These are phyloP conservation scores for Paracanthobrama guichenoti DNA, from an alignment of 2,113 vertebrate genomes.

Conservation along the genomic window DNA sequence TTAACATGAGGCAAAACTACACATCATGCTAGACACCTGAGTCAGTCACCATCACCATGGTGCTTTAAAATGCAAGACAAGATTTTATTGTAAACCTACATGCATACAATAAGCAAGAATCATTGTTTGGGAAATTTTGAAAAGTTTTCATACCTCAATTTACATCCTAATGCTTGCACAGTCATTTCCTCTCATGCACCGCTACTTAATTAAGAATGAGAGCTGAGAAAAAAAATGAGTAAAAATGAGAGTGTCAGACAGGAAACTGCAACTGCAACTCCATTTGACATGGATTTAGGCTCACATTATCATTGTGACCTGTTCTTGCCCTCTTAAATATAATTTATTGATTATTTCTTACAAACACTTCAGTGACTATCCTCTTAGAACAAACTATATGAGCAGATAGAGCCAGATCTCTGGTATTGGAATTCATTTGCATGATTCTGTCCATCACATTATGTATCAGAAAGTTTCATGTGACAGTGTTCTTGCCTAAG, in stretches of 20 bases:
- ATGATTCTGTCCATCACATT: not conserved
- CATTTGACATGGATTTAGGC: conserved; percentile 28
- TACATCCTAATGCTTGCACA: conserved; percentile 17
- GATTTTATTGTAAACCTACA: not conserved
- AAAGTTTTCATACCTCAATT: not conserved
- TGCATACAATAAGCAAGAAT: not conserved
- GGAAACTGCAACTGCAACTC: conserved; percentile 28
- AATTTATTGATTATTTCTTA: not conserved
- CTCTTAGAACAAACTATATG: not conserved
- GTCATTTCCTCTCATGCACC: conserved; percentile 8
- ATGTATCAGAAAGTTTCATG: not conserved
- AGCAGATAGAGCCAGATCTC: not conserved
- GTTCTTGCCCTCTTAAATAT: not conserved
- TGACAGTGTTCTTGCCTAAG: not conserved
- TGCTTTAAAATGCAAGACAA: not conserved
- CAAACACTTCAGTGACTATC: not conserved
- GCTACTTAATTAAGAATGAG: conserved; percentile 8
- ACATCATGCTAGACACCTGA: not conserved
- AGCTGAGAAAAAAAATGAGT: conserved; percentile 22
- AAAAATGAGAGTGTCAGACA: conserved; percentile 35
- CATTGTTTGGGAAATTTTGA: conserved; percentile 11
- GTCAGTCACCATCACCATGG: not conserved
- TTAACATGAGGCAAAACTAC: not conserved
- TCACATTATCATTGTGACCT: not conserved
- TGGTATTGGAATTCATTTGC: not conserved